These are phyloP conservation scores for Diploscapter pachys DNA, from an alignment of 1,140 invertebrate species.

Conservation along the genomic window DNA sequence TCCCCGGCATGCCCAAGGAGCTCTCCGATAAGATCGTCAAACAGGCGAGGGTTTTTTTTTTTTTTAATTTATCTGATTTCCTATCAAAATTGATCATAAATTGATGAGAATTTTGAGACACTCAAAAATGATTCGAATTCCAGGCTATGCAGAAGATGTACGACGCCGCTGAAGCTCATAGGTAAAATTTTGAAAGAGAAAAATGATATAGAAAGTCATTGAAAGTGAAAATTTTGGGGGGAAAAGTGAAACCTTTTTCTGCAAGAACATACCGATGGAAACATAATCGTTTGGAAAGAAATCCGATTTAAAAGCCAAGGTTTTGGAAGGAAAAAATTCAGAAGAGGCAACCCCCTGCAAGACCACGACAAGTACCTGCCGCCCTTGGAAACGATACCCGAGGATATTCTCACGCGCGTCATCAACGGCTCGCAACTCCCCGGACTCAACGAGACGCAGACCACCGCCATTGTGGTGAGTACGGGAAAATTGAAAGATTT, in stretches of 20 bases:
- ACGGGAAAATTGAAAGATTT: too few relatives aligned
- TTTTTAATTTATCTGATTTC: too few relatives aligned
- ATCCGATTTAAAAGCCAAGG: not conserved
- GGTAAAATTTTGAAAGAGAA: too few relatives aligned
- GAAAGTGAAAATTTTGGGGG: too few relatives aligned
- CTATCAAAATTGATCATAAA: conserved; percentile 36
- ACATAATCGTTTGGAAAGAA: not conserved
- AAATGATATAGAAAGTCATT: too few relatives aligned
- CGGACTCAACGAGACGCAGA: conserved; percentile 36
- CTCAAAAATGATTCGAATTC: conserved; percentile 49
- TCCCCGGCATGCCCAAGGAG: conserved; percentile 54
- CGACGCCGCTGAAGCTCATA: conserved; percentile 33
- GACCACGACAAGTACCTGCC: conserved; percentile 41
- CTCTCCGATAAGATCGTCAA: conserved; percentile 50
- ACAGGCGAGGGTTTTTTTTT: conserved; percentile 25
- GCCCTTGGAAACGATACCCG: conserved; percentile 43
- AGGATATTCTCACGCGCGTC: conserved; percentile 39
- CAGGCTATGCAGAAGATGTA: conserved; percentile 52
- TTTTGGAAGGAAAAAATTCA: not conserved
- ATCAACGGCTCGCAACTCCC: conserved; percentile 46
- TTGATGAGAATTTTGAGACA: conserved; percentile 26
- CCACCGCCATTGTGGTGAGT: conserved; percentile 37
- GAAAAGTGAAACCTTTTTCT: too few relatives aligned
- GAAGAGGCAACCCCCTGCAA: not conserved
- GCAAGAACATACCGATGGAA: not conserved